Conservation (phyloP, 2,113 vertebrate species). For the Pterocles orientalis region DNA sequence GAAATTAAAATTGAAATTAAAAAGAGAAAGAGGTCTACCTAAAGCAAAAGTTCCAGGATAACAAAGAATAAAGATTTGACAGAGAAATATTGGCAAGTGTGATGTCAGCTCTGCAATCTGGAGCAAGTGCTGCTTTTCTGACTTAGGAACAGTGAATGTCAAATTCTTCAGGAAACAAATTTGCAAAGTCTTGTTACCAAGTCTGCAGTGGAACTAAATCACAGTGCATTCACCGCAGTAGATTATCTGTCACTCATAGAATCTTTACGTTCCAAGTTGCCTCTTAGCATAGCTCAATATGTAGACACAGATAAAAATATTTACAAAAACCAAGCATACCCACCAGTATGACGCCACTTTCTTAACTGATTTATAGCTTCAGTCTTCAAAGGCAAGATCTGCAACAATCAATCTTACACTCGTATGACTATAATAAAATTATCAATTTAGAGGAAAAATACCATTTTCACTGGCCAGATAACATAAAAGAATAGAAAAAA, state of each 20-base stretch:
- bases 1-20: conserved; percentile 37
- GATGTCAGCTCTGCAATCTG: conserved; percentile 16
- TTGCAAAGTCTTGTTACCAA: conserved; percentile 38
- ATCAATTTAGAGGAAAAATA: not conserved
- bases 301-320: conserved; percentile 21
- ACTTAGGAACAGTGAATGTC: conserved; percentile 50
- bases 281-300: not conserved
- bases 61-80: conserved; percentile 1
- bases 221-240: not conserved
- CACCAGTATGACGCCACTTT: not conserved
- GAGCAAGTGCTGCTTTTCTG: conserved; percentile 22
- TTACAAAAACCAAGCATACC: not conserved
- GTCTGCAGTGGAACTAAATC: conserved; percentile 10
- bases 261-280: not conserved
- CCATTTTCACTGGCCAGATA: not conserved
- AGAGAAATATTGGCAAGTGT: conserved; percentile 13
- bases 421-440: not conserved
- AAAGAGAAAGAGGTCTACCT: not conserved
- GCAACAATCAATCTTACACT: not conserved
- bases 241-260: conserved; percentile 34
- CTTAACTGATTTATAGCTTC: conserved; percentile 1
- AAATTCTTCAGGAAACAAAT: conserved; percentile 45
- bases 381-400: not conserved
- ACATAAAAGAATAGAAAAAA: not conserved
- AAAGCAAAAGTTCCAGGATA: not conserved